Evolutionary conservation across 2,888 invertebrate genomes (phyloP).

Genomic region (Drosophila fungiperda): DNA sequence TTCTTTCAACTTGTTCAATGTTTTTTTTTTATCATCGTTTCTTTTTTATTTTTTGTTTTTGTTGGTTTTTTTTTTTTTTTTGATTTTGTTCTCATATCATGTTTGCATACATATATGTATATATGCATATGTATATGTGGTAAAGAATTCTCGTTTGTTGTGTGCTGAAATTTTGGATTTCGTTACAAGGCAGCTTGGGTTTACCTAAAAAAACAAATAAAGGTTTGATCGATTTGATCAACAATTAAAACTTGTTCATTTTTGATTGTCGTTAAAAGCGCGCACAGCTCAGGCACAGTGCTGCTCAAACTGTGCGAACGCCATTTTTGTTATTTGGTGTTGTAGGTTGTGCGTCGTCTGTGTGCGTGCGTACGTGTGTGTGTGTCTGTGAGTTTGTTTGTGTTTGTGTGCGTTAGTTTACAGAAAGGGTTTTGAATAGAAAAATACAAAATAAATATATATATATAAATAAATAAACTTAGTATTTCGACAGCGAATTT

Average conservation of each 20-base stretch:
- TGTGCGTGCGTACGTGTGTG: slow-evolving; percentile 32
- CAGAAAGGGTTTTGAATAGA: neutral
- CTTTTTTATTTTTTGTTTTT: slow-evolving; percentile 24
- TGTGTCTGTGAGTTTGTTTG: slow-evolving; percentile 44
- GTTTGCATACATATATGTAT: slow-evolving; percentile 42
- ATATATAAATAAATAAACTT: slow-evolving; percentile 14
- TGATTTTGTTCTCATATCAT: slow-evolving; percentile 53
- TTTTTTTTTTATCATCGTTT: slow-evolving; percentile 27
- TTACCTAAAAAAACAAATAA: slow-evolving; percentile 44
- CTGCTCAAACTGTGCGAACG: slow-evolving; percentile 42
- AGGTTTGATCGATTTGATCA: slow-evolving; percentile 16
- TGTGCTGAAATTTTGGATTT: slow-evolving; percentile 70
- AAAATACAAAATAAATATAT: slow-evolving; percentile 1
- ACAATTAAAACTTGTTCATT: slow-evolving; percentile 22
- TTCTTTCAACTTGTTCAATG: slow-evolving; percentile 66
- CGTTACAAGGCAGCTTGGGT: slow-evolving; percentile 75
- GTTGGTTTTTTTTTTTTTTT: slow-evolving; percentile 27
- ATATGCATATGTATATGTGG: slow-evolving; percentile 27
- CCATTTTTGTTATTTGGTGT: slow-evolving; percentile 62
- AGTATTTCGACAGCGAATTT: slow-evolving; percentile 44
- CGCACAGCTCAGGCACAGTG: slow-evolving; percentile 36
- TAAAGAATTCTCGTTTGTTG: slow-evolving; percentile 32
- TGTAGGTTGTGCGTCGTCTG: slow-evolving; percentile 71
- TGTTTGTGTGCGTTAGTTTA: slow-evolving; percentile 13
- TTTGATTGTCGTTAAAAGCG: slow-evolving; percentile 64